These are phyloP conservation scores for Sebastes alutus DNA, from an alignment of 2,797 vertebrate species.

Conservation along the genomic window DNA sequence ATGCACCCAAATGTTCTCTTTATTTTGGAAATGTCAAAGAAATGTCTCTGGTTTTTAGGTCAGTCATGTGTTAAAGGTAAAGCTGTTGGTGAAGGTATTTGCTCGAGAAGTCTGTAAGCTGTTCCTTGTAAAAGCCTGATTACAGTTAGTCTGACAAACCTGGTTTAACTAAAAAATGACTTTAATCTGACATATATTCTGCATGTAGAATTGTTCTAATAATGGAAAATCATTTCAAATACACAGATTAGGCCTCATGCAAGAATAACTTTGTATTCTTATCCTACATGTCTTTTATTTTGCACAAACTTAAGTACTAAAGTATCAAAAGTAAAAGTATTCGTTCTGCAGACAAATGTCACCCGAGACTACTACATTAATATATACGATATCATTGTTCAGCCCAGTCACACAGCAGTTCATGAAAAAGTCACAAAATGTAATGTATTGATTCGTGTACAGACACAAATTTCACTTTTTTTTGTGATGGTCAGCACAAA, in stretches of 20 bases:
- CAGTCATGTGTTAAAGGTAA: slow-evolving; percentile 4
- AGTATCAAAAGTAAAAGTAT: not conserved
- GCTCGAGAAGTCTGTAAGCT: not conserved
- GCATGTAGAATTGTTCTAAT: not conserved
- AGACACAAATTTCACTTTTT: too few species aligned
- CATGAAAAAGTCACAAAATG: too few species aligned
- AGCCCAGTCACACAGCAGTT: too few species aligned
- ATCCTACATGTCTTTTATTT: not conserved
- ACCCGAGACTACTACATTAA: not conserved
- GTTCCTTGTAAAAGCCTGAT: not conserved
- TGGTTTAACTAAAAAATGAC: not conserved
- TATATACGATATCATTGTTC: not conserved
- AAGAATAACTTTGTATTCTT: not conserved
- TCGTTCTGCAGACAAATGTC: not conserved
- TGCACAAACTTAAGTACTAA: not conserved
- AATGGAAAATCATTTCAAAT: not conserved
- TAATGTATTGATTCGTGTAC: too few species aligned
- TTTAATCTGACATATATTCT: not conserved
- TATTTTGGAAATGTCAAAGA: slow-evolving; percentile 1
- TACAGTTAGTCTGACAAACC: not conserved
- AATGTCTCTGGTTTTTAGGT: not conserved
- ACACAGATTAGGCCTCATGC: not conserved
- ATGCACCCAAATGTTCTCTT: not conserved
- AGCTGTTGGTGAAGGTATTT: not conserved
- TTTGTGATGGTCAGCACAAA: too few species aligned